Evolutionary conservation across 2,888 invertebrate genomes (phyloP), one percentile per base, ranked within the genome.

Genomic region (Aleiodes testaceus): DNA sequence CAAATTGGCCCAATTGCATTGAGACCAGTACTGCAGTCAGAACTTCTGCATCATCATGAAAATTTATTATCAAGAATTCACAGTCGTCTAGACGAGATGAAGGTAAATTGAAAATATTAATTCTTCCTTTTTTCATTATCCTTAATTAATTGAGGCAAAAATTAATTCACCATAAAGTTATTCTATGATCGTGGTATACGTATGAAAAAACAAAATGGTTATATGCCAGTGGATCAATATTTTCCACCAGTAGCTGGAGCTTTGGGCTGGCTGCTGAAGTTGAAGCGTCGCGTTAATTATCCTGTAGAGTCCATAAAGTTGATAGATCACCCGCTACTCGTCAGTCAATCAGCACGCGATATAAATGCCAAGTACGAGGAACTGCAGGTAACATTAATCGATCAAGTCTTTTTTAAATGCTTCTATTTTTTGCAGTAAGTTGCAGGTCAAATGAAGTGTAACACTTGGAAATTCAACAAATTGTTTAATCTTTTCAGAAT

Each of bases 191-290:
- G 79, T 5, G 80, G 77, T 66, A 74, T 81, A 6, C 75, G 75
- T 42, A 53, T 36, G 1, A 73, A 72, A 11, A 47, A 74, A 26
- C 66, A 69, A 30, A 75, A 68, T 12, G 78, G 79, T 26, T 59
- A 68, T 42, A 79, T 77, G 0, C 88, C 88, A 86, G 90, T 92
- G 1, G 92, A 94, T 81, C 87, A 89, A 12, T 92, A 93, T 83
- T 92, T 93, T 82, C 95, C 97, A 0, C 93, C 93, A 12, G 92
- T 94, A 0, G 91, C 94, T 30, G 96, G 96, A 0, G 89, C 91
- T 59, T 84, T 96, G 16, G 91, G 92, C 80, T 95, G 93, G 92
- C 86, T 95, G 0, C 86, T 90, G 78, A 95, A 95, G 84, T 83
- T 95, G 47, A 89, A 89, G 18, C 85, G 88, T 67, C 88, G 93